These are phyloP conservation scores for Ophraella communa DNA, from an alignment of 2,888 invertebrate genomes.

Conservation along the genomic window DNA sequence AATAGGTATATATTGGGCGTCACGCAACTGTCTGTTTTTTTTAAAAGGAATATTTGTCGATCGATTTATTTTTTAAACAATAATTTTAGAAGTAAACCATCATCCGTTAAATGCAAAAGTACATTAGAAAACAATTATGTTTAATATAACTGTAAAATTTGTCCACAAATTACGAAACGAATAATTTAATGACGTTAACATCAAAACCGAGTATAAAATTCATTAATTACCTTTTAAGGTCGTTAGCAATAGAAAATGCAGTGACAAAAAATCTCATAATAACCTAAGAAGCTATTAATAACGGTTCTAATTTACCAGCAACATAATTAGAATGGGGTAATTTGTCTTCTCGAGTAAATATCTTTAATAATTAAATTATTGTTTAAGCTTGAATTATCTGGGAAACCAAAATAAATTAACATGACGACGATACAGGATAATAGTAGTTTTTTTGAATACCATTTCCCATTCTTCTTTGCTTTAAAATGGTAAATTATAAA, in stretches of 20 bases:
- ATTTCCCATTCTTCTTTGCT: not conserved
- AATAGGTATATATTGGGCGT: no score
- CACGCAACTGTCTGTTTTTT: no score
- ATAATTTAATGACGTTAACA: not conserved
- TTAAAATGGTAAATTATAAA: not conserved
- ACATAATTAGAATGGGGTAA: slow-evolving; percentile 21
- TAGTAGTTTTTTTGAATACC: not conserved
- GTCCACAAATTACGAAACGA: not conserved
- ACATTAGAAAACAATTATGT: not conserved
- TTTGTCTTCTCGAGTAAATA: slow-evolving; percentile 27
- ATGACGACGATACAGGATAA: not conserved
- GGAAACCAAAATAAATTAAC: not conserved
- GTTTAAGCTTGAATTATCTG: slow-evolving; percentile 5
- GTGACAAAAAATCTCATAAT: slow-evolving; percentile 19
- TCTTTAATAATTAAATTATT: slow-evolving; percentile 29
- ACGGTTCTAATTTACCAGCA: slow-evolving; percentile 22
- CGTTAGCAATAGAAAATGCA: slow-evolving; percentile 10
- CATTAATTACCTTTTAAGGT: slow-evolving; percentile 23
- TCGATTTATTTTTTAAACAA: not conserved
- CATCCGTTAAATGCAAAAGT: not conserved
- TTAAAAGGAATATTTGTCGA: no score
- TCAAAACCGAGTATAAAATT: slow-evolving; percentile 12
- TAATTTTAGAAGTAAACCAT: not conserved
- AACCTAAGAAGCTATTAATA: slow-evolving; percentile 1
- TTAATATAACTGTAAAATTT: not conserved